phyloP scores from a whole-genome alignment of 2,797 vertebrate genomes.

The Nannoperca australis region DNA sequence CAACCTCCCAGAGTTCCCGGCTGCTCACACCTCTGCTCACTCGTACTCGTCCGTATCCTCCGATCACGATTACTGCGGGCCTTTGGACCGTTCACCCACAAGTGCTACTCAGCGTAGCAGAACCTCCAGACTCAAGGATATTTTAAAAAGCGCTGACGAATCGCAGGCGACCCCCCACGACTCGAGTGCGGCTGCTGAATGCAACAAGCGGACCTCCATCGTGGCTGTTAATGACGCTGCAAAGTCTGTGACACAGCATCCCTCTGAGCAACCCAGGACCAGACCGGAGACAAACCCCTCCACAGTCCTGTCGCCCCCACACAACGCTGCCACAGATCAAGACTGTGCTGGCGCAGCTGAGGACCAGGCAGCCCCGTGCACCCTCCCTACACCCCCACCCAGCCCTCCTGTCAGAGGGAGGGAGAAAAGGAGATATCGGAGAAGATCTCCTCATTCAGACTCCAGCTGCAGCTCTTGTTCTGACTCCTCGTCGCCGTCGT shows the following conservation, averaged over 20 bases:
- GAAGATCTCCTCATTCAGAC: slow-evolving; percentile 84
- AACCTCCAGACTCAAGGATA: slow-evolving; percentile 51
- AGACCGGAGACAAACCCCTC: slow-evolving; percentile 22
- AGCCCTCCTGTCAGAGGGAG: slow-evolving; percentile 77
- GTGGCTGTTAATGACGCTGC: slow-evolving; percentile 15
- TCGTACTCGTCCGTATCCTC: slow-evolving; percentile 64
- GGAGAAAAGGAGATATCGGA: slow-evolving; percentile 82
- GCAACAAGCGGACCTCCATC: slow-evolving; percentile 11
- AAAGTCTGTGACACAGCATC: slow-evolving; percentile 31
- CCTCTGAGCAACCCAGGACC: slow-evolving; percentile 79
- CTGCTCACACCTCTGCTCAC: slow-evolving; percentile 12
- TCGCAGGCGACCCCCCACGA: neutral
- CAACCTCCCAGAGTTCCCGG: slow-evolving; percentile 1
- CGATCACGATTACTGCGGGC: slow-evolving; percentile 93
- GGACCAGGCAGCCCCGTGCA: slow-evolving; percentile 16
- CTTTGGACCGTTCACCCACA: slow-evolving; percentile 16
- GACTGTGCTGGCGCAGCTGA: slow-evolving; percentile 46
- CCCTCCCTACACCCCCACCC: slow-evolving; percentile 70
- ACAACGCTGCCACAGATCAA: slow-evolving; percentile 76
- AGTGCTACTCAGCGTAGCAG: slow-evolving; percentile 77
- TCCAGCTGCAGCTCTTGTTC: slow-evolving; percentile 73
- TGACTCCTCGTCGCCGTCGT: slow-evolving; percentile 57
- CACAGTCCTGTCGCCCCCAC: slow-evolving; percentile 80
- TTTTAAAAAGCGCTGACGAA: slow-evolving; percentile 14
- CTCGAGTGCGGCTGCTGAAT: slow-evolving; percentile 7